phyloP scores from a whole-genome alignment of 2,888 invertebrate genomes.

The Unio delphinus region DNA sequence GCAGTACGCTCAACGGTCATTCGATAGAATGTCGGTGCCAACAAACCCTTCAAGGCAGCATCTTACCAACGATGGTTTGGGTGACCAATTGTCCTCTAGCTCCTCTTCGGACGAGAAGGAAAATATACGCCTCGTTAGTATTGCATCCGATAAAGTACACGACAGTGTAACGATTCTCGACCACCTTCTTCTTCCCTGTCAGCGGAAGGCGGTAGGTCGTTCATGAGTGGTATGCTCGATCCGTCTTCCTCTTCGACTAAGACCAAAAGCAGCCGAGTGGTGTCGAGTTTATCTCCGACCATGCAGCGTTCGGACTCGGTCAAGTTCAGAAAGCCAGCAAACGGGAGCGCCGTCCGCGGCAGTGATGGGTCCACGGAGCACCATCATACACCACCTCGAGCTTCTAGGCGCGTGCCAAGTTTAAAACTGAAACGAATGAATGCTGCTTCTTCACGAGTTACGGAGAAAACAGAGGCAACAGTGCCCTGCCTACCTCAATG shows the following conservation, averaged over 20 bases:
- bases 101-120: too few species aligned
- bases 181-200: too few species aligned
- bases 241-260: too few species aligned
- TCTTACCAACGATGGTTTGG: too few species aligned
- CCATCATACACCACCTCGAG: slow-evolving; percentile 44
- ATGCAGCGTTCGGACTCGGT: slow-evolving; percentile 61
- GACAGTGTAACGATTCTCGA: too few species aligned
- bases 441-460: slow-evolving; percentile 26
- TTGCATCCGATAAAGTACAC: too few species aligned
- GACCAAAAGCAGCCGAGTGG: too few species aligned
- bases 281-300: slow-evolving; percentile 43
- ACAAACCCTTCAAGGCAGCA: too few species aligned
- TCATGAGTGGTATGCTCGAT: too few species aligned
- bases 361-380: slow-evolving; percentile 29
- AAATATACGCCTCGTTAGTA: too few species aligned
- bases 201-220: too few species aligned
- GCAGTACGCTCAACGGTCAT: slow-evolving; percentile 3
- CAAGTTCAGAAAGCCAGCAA: slow-evolving; percentile 57
- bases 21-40: slow-evolving; percentile 3
- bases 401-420: slow-evolving; percentile 60
- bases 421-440: slow-evolving; percentile 62
- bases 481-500: slow-evolving; percentile 56
- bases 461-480: slow-evolving; percentile 36
- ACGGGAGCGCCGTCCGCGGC: slow-evolving; percentile 54
- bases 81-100: too few species aligned